Base-by-base conservation (phyloP, 2,113 vertebrate genomes). In the Dryoscopus gambensis region DNA sequence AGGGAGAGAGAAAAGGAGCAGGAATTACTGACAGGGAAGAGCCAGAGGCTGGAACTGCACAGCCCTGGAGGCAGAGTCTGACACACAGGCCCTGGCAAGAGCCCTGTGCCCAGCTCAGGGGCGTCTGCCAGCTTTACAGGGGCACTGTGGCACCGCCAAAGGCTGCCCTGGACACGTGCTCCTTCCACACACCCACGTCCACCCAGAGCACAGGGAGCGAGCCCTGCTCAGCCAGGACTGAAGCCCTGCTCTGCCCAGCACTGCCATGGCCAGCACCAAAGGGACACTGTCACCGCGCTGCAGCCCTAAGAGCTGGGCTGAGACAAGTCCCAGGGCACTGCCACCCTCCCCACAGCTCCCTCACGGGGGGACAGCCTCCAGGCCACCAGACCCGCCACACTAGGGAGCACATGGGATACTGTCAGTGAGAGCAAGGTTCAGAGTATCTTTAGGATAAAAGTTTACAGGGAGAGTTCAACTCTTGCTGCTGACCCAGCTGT, bases 61-160 rank as follows among this genome's bases (percentile, higher is more conserved):
- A 56, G 18, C 33, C 2, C 28, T 22, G 18, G 15, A 10, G 28
- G 20, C 65, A 3, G 17, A 22, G 28, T 18, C 14, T 18, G 3
- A 17, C 28, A 7, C 2, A 0, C 0, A 13, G 24, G 24, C 53
- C 49, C 83, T 40, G 42, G 7, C 46, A 33, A 4, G 33, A 5
- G 56, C 35, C 44, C 64, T 13, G 59, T 18, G 20, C 40, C 75
- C 69, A 35, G 47, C 73, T 7, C 2, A 12, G 5, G 22, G 20
- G 4, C 4, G 15, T 15, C n/a, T 13, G 2, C 2, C 27, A 21
- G 10, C 9, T 68, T 8, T 3, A 5, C 1, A 76, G 83, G 68
- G 64, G 8, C 53, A 30, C 17, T 3, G 7, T 1, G 30, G 44
- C 57, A 50, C 13, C 35, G 7, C 6, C 3, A 20, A 21, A 16